These are phyloP conservation scores for Amphibalanus amphitrite DNA, from an alignment of 1,140 invertebrate genomes.

Conservation along the genomic window DNA sequence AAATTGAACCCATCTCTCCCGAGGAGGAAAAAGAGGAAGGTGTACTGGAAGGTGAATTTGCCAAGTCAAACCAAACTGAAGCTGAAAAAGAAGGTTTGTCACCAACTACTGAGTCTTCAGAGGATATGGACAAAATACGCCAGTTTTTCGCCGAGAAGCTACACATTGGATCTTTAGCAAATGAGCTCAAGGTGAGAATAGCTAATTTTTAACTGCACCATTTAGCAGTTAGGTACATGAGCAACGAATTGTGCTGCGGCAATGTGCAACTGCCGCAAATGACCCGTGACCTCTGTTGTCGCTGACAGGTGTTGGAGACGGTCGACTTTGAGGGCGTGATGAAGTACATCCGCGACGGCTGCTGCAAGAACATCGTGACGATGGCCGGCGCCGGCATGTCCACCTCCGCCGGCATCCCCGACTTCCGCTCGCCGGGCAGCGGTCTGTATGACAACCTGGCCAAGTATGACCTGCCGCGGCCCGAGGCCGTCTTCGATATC, in stretches of 20 bases:
- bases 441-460: slow-evolving; percentile 83
- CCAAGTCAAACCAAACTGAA: too few species aligned
- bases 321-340: slow-evolving; percentile 46
- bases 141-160: slow-evolving; percentile 5
- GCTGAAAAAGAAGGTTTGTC: neutral
- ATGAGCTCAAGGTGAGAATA: slow-evolving; percentile 6
- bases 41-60: too few species aligned
- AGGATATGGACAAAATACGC: slow-evolving; percentile 2
- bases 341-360: slow-evolving; percentile 48
- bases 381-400: slow-evolving; percentile 91
- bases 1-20: neutral
- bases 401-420: slow-evolving; percentile 66
- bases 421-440: slow-evolving; percentile 74
- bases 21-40: too few species aligned
- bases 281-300: slow-evolving; percentile 8
- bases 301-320: slow-evolving; percentile 33
- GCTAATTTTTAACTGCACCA: neutral
- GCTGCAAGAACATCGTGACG: slow-evolving; percentile 72
- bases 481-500: slow-evolving; percentile 90
- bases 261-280: neutral
- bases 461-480: slow-evolving; percentile 80
- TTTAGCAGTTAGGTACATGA: too few species aligned
- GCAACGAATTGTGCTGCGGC: too few species aligned
- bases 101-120: neutral
- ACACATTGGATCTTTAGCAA: slow-evolving; percentile 1